These are phyloP conservation scores for Engystomops pustulosus DNA, from an alignment of 2,113 vertebrate species.

Conservation along the genomic window DNA sequence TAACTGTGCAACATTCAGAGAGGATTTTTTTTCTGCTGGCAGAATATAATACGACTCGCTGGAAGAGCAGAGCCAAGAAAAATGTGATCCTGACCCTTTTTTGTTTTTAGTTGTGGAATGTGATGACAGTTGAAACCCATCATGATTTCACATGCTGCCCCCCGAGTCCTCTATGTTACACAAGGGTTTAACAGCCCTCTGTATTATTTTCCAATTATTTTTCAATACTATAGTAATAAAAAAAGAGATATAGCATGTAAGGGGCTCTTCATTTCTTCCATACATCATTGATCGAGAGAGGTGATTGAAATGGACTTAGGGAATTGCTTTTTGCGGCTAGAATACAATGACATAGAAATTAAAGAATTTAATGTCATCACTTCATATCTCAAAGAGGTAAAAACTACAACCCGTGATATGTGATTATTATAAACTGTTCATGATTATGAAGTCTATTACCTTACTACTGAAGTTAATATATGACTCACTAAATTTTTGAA, in stretches of 20 bases:
- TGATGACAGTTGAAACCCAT: constrained; percentile 72
- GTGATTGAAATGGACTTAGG: background rate
- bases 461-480: background rate
- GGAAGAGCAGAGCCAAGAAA: constrained; percentile 72
- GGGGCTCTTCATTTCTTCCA: background rate
- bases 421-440: background rate
- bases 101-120: constrained; percentile 70
- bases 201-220: constrained; percentile 58
- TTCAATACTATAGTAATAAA: constrained; percentile 13
- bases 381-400: background rate
- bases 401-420: background rate
- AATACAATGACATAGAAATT: background rate
- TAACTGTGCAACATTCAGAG: constrained; percentile 69
- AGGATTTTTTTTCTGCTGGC: constrained; percentile 67
- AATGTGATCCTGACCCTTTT: constrained; percentile 68
- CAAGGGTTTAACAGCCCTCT: constrained; percentile 54
- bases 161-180: constrained; percentile 70
- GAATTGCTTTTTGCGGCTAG: background rate
- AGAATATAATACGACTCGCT: constrained; percentile 71
- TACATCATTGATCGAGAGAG: background rate
- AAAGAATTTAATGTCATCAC: background rate
- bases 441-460: background rate
- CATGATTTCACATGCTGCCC: constrained; percentile 69
- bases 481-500: no score
- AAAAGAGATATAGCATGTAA: background rate